Percentiles rank a stretch among this genome's conserved stretches.
These are phyloP conservation scores for Chelonoidis abingdonii DNA, from an alignment of 2,113 vertebrate species.

Conservation along the genomic window DNA sequence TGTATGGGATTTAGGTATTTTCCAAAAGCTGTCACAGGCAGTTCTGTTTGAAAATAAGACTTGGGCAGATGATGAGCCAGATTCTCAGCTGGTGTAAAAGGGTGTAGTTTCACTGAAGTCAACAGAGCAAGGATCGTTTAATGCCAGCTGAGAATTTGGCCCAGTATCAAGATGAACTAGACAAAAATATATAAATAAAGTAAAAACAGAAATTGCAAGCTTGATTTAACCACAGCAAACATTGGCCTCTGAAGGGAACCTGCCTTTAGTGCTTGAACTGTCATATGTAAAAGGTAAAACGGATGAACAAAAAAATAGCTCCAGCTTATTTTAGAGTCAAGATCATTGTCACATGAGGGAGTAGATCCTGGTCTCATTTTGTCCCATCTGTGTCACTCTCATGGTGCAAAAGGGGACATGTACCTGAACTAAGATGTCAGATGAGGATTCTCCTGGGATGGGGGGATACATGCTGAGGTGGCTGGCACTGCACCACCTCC, in stretches of 20 bases:
- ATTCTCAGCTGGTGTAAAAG: neutral
- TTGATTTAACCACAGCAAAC: neutral
- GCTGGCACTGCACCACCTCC: accelerated
- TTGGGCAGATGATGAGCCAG: neutral
- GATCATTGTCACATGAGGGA: neutral
- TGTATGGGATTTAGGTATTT: constrained; percentile 43
- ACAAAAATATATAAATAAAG: neutral
- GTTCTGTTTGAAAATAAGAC: constrained; percentile 45
- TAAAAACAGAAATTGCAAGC: neutral
- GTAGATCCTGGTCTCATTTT: neutral
- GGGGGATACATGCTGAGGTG: accelerated
- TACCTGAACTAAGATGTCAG: neutral
- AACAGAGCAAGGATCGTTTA: neutral
- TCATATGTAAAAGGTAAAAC: neutral
- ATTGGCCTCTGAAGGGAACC: neutral
- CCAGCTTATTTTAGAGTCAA: constrained; percentile 10
- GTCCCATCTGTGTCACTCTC: neutral
- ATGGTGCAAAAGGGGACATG: neutral
- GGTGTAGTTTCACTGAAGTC: neutral
- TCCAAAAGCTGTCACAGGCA: constrained; percentile 9
- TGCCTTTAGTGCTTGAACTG: neutral
- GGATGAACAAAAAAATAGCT: neutral
- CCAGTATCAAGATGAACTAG: neutral
- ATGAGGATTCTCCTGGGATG: accelerated
- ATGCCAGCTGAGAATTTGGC: neutral